A percentile compares a stretch with the other conserved stretches of the same genome.
phyloP scores from a whole-genome alignment of 2,113 vertebrate genomes.

The Petrocephalus microphthalmus region DNA sequence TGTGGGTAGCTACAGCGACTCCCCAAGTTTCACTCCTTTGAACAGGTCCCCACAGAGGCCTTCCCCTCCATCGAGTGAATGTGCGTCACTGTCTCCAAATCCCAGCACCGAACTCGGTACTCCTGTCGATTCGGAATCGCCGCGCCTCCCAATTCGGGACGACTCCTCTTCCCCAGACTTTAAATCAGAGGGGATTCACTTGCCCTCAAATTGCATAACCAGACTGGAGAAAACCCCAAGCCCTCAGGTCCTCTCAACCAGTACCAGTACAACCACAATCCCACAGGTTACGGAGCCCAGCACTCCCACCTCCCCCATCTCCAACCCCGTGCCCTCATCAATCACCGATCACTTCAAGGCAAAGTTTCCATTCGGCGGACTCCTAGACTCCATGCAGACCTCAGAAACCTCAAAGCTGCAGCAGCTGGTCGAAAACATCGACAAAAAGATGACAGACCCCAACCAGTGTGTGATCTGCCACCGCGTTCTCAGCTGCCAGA shows the following conservation, averaged over 20 bases:
- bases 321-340: slow-evolving; percentile 64
- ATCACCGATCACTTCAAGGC: slow-evolving; percentile 71
- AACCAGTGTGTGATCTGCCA: slow-evolving; percentile 93
- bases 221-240: slow-evolving; percentile 42
- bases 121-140: slow-evolving; percentile 61
- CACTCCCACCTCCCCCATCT: slow-evolving; percentile 51
- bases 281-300: slow-evolving; percentile 52
- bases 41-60: slow-evolving; percentile 77
- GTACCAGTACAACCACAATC: slow-evolving; percentile 43
- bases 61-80: slow-evolving; percentile 75
- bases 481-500: slow-evolving; percentile 93
- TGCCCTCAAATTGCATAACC: slow-evolving; percentile 54
- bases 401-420: slow-evolving; percentile 97
- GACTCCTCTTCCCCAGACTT: slow-evolving; percentile 47
- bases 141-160: slow-evolving; percentile 48
- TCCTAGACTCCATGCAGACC: slow-evolving; percentile 85
- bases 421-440: slow-evolving; percentile 95
- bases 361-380: slow-evolving; percentile 68
- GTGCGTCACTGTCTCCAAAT: slow-evolving; percentile 75
- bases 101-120: slow-evolving; percentile 61
- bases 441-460: slow-evolving; percentile 88
- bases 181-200: slow-evolving; percentile 66
- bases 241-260: slow-evolving; percentile 59
- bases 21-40: slow-evolving; percentile 75
- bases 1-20: slow-evolving; percentile 66